Conservation (phyloP, 2,888 invertebrate genomes). For the Cataglyphis cursor region DNA sequence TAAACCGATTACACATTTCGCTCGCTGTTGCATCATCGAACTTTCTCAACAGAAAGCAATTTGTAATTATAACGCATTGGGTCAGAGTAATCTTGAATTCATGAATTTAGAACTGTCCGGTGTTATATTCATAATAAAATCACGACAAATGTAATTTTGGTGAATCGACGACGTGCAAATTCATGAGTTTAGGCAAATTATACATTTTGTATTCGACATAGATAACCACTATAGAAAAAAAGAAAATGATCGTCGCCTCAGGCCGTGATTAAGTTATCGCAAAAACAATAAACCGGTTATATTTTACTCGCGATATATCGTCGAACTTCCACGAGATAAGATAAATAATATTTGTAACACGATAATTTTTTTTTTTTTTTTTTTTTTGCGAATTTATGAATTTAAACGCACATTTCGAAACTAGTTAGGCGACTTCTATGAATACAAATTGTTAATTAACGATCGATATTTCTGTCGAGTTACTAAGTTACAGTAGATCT, state of each 20-base stretch:
- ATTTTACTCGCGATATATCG: neutral
- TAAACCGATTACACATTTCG: constrained; percentile 42
- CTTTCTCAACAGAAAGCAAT: neutral
- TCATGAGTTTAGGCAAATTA: constrained; percentile 25
- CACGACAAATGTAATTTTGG: constrained; percentile 11
- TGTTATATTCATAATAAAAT: neutral
- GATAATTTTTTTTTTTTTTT: neutral
- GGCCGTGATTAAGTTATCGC: constrained; percentile 26
- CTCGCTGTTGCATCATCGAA: constrained; percentile 52
- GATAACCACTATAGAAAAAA: neutral
- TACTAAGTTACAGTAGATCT: constrained; percentile 76
- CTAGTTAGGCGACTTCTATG: neutral
- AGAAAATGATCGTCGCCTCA: neutral
- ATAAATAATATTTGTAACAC: constrained; percentile 21
- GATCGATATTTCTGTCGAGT: constrained; percentile 62
- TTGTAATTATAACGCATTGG: neutral
- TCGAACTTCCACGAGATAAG: constrained; percentile 14
- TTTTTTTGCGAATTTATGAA: constrained; percentile 14
- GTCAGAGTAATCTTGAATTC: constrained; percentile 14
- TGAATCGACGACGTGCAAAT: constrained; percentile 1
- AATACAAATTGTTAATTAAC: constrained; percentile 15
- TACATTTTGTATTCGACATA: constrained; percentile 22
- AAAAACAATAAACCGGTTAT: neutral
- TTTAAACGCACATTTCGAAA: neutral
- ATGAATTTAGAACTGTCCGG: constrained; percentile 1